These are phyloP conservation scores for Macrosiphum euphorbiae DNA, from an alignment of 2,888 invertebrate species.

Conservation along the genomic window DNA sequence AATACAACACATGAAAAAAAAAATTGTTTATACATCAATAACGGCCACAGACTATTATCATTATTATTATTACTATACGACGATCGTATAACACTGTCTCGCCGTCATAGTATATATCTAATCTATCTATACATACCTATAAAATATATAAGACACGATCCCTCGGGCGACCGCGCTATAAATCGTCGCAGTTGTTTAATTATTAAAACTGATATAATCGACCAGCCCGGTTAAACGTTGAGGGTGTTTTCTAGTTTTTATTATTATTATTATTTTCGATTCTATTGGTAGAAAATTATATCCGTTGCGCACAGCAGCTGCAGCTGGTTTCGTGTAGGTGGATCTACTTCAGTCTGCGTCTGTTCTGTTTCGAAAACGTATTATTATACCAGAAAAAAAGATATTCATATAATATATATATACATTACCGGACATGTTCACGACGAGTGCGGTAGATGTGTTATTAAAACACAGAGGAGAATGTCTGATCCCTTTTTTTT, in stretches of 20 bases:
- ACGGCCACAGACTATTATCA: neutral
- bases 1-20: neutral
- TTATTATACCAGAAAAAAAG: slow-evolving; percentile 30
- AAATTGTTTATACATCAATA: neutral
- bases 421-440: slow-evolving; percentile 41
- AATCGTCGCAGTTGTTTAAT: slow-evolving; percentile 57
- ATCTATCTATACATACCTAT: neutral
- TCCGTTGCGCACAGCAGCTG: slow-evolving; percentile 46
- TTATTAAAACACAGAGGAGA: slow-evolving; percentile 43
- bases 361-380: slow-evolving; percentile 42
- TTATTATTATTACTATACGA: neutral
- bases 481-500: slow-evolving; percentile 57
- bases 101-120: slow-evolving; percentile 10
- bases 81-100: slow-evolving; percentile 7
- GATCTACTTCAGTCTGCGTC: slow-evolving; percentile 32
- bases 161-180: slow-evolving; percentile 52
- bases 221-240: slow-evolving; percentile 46
- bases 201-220: slow-evolving; percentile 51
- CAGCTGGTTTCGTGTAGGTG: slow-evolving; percentile 62
- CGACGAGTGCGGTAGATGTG: slow-evolving; percentile 23
- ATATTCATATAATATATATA: too few relatives aligned
- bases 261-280: neutral
- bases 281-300: slow-evolving; percentile 57
- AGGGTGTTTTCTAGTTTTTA: slow-evolving; percentile 47
- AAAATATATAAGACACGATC: neutral